Base-by-base conservation (phyloP, 1,140 invertebrate genomes). In the Radopholus similis region DNA sequence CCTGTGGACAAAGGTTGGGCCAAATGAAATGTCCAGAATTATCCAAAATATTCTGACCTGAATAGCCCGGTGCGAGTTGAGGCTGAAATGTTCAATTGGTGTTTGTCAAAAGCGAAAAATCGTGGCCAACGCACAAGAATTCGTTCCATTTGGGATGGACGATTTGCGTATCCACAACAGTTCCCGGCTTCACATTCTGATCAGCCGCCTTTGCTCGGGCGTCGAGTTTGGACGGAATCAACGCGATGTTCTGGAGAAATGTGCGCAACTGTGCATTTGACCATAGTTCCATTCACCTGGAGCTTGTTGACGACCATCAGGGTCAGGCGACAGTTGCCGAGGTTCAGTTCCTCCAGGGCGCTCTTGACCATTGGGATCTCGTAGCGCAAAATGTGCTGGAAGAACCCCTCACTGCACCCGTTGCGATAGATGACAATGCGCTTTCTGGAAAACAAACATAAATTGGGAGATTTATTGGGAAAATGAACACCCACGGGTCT, bases 351-450 rank as follows among this genome's bases (percentile, higher is more conserved):
- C 4, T 2, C n/a, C 15, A 64, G 30, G 9, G 32, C 4, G 2
- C n/a, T 28, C 28, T 64, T 40, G 5, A 64, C 37, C 32, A 64
- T 13, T n/a, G 63, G 63, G 8, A 64, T 49, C 5, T 64, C 63
- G 47, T 64, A 64, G n/a, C 21, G 15, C n/a, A 64, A 26, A 42
- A 64, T 15, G 26, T 64, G 42, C 21, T 62, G 26, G 30, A 51
- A 47, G 44, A 34, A 47, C 13, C 64, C 64, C 49, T 66, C 64
- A 15, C 55, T 38, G 30, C 34, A 53, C 23, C 49, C 64, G 37
- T 65, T 37, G 18, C 64, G 64, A 47, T 66, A 66, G 32, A 66
- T 38, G 47, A 66, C 26, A 15, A 66, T 18, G 13, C 56, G n/a
- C 34, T n/a, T 11, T 35, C 47, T 66, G 4, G 4, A 64, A 65